Evolutionary conservation across 2,888 invertebrate genomes (phyloP).

Genomic region (Athalia rosae): DNA sequence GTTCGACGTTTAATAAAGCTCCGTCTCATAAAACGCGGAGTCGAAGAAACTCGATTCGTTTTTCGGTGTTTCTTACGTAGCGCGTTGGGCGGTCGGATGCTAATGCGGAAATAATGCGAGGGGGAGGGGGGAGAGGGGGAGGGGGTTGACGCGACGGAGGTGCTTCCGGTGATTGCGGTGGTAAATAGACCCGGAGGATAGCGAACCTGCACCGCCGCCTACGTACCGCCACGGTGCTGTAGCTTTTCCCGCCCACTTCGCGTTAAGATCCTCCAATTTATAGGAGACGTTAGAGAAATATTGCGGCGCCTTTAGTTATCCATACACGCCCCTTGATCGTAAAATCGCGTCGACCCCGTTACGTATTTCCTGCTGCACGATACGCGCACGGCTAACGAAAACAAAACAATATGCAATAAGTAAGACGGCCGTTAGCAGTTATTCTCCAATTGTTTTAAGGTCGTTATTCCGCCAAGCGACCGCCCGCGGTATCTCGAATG

Average conservation of each 20-base stretch:
- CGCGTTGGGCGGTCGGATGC: constrained; percentile 1
- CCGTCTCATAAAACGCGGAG: background rate
- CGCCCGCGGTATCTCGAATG: too few relatives aligned
- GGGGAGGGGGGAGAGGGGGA: constrained; percentile 19
- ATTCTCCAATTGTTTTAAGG: too few relatives aligned
- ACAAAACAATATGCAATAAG: too few relatives aligned
- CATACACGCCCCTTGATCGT: constrained; percentile 1
- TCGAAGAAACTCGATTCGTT: constrained; percentile 17
- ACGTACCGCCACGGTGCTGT: background rate
- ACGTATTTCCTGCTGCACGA: too few relatives aligned
- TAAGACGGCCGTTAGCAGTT: too few relatives aligned
- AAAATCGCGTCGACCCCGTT: background rate
- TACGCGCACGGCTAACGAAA: too few relatives aligned
- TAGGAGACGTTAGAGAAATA: background rate
- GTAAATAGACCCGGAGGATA: constrained; percentile 3
- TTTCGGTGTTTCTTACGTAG: constrained; percentile 31
- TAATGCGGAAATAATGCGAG: constrained; percentile 31
- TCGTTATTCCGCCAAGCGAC: too few relatives aligned
- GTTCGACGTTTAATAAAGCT: constrained; percentile 42
- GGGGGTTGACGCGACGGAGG: constrained; percentile 4
- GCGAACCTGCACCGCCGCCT: too few relatives aligned
- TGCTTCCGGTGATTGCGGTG: constrained; percentile 23
- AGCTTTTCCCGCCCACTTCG: constrained; percentile 9
- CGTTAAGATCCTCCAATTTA: background rate
- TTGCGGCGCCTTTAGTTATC: background rate